These are phyloP conservation scores for Cepaea hortensis DNA, from an alignment of 2,888 invertebrate species.

Conservation along the genomic window DNA sequence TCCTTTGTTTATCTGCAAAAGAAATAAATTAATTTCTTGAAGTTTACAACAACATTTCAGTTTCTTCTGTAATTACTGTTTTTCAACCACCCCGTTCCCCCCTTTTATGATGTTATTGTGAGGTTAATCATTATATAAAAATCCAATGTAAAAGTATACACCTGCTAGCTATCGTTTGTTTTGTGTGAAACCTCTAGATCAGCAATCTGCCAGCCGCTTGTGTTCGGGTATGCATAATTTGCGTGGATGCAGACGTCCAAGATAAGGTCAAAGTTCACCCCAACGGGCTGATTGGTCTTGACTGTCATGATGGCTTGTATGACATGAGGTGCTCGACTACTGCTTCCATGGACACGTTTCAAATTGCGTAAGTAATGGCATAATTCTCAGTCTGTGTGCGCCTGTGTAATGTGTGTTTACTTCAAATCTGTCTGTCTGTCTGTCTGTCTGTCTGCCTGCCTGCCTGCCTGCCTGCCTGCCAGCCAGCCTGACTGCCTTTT, in stretches of 20 bases:
- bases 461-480: no score
- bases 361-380: neutral
- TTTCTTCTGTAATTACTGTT: no score
- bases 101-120: no score
- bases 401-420: neutral
- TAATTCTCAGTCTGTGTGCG: neutral
- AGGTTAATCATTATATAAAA: no score
- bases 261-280: slow-evolving; percentile 38
- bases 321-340: slow-evolving; percentile 23
- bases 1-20: no score
- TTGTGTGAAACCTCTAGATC: neutral
- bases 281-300: slow-evolving; percentile 47
- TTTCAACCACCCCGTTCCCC: no score
- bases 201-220: neutral
- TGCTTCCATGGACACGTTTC: neutral
- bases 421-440: neutral
- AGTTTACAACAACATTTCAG: no score
- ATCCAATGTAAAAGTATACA: no score
- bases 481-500: no score
- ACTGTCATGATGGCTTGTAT: slow-evolving; percentile 47
- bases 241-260: slow-evolving; percentile 43
- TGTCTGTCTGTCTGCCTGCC: neutral
- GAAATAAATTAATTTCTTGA: no score
- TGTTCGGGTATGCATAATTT: slow-evolving; percentile 38
- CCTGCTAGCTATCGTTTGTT: no score